These are phyloP conservation scores for Alcedo atthis DNA, from an alignment of 2,797 vertebrate genomes.

Conservation along the genomic window DNA sequence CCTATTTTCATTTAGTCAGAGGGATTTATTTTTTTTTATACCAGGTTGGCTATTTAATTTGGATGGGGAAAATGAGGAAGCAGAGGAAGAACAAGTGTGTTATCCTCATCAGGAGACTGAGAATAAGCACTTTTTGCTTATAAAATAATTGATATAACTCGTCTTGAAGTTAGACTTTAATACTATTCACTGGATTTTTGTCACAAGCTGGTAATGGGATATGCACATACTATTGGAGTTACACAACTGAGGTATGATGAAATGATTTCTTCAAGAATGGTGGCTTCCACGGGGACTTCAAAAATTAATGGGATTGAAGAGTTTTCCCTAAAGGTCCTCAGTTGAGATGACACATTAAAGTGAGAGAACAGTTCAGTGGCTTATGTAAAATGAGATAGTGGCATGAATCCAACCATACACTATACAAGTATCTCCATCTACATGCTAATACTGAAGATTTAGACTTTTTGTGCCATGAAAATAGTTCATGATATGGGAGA, in stretches of 20 bases:
- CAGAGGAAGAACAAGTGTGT: constrained; percentile 9
- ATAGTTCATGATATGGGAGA: neutral
- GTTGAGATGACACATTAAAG: constrained; percentile 35
- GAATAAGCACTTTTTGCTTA: constrained; percentile 27
- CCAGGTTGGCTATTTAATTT: constrained; percentile 40
- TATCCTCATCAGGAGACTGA: constrained; percentile 21
- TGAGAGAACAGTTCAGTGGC: constrained; percentile 25
- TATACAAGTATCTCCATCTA: constrained; percentile 2
- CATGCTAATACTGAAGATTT: neutral
- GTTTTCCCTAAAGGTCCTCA: neutral
- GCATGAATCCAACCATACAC: neutral
- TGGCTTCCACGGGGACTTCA: constrained; percentile 9
- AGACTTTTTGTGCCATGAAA: neutral
- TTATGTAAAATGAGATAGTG: constrained; percentile 39
- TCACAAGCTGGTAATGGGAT: neutral
- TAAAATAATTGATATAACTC: constrained; percentile 16
- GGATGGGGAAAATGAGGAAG: constrained; percentile 33
- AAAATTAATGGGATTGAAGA: constrained; percentile 28
- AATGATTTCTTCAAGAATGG: constrained; percentile 46
- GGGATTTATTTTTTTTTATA: neutral
- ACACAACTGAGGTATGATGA: neutral
- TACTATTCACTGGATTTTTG: constrained; percentile 11
- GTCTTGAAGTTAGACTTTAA: constrained; percentile 42
- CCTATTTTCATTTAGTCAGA: constrained; percentile 32
- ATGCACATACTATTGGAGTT: constrained; percentile 9